Percentiles rank a stretch among this genome's conserved stretches.
These are phyloP conservation scores for Epistrophella euchroma DNA, from an alignment of 2,888 invertebrate genomes.

Conservation along the genomic window DNA sequence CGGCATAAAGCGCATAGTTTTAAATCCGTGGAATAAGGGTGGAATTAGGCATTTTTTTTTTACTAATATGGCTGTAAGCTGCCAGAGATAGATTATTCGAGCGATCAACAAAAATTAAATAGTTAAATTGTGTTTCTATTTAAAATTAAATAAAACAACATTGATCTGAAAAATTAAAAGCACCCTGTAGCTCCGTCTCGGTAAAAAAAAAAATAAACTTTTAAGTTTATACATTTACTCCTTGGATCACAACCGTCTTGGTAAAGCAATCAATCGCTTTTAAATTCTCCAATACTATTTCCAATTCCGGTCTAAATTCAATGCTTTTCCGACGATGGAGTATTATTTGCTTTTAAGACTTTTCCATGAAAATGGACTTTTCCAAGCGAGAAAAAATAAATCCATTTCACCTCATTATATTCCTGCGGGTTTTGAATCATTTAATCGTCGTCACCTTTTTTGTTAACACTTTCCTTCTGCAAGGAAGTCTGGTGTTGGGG, in stretches of 20 bases:
- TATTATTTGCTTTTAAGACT: constrained; percentile 51
- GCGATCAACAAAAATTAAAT: no score
- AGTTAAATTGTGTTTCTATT: no score
- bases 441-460: constrained; percentile 82
- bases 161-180: no score
- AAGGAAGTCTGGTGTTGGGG: background rate
- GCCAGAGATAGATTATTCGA: no score
- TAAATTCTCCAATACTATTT: background rate
- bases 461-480: constrained; percentile 72
- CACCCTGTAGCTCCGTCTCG: constrained; percentile 28
- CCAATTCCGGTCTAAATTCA: constrained; percentile 39
- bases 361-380: constrained; percentile 55
- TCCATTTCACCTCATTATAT: constrained; percentile 79
- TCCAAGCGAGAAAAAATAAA: constrained; percentile 62
- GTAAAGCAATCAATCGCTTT: constrained; percentile 9
- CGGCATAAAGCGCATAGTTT: no score
- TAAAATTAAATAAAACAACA: no score
- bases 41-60: no score
- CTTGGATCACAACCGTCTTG: constrained; percentile 75
- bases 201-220: constrained; percentile 48
- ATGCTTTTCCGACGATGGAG: constrained; percentile 25
- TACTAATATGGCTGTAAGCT: no score
- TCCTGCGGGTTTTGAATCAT: constrained; percentile 82
- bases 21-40: no score
- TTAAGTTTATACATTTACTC: constrained; percentile 76